These are phyloP conservation scores for Pionites leucogaster DNA, from an alignment of 2,113 vertebrate species.

Conservation along the genomic window DNA sequence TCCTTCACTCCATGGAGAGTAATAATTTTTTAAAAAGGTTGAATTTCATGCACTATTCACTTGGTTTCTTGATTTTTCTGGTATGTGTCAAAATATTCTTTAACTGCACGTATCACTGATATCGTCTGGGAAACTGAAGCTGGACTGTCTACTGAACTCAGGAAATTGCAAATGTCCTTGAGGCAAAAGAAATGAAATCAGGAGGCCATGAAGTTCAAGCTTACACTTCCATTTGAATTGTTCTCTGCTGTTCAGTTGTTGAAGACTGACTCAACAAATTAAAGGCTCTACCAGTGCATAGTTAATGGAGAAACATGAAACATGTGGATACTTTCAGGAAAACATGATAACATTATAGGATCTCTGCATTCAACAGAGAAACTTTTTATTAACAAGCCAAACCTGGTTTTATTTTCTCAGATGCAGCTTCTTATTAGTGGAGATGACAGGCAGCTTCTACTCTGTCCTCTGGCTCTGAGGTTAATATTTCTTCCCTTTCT, in stretches of 20 bases:
- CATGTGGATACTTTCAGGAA: not conserved
- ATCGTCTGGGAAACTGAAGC: constrained; percentile 16
- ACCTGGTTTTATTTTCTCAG: not conserved
- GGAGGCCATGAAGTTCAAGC: not conserved
- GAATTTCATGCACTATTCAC: not conserved
- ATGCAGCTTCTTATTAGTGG: not conserved
- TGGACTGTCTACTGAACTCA: not conserved
- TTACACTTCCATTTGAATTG: not conserved
- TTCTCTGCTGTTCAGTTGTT: not conserved
- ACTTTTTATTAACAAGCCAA: not conserved
- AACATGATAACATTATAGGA: not conserved
- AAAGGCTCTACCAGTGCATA: not conserved
- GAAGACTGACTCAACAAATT: not conserved
- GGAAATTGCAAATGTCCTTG: constrained; percentile 25
- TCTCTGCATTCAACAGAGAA: not conserved
- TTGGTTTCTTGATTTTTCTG: not conserved
- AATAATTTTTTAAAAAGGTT: not conserved
- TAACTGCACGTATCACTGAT: not conserved
- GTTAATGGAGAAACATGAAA: not conserved
- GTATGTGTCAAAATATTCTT: not conserved
- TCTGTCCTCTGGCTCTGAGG: not conserved
- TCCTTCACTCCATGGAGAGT: not conserved
- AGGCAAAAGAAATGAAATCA: not conserved
- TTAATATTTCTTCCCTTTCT: not conserved
- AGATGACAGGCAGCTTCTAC: not conserved